Percentiles rank a stretch among this genome's conserved stretches.
Evolutionary conservation across 2,797 vertebrate species (phyloP).

Genomic region (Aratinga solstitialis): DNA sequence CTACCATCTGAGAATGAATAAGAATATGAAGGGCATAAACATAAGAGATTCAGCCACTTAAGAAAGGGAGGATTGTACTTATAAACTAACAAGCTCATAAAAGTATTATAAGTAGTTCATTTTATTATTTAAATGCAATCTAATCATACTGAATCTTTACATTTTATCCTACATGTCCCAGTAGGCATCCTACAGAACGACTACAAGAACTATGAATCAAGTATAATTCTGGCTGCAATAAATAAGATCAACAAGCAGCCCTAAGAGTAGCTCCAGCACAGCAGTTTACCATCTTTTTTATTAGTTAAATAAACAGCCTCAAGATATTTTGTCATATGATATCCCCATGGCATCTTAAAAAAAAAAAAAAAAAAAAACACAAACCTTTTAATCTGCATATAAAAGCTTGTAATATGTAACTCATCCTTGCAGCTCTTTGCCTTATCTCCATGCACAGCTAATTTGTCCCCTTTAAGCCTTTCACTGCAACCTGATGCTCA

Average conservation of each 20-base stretch:
- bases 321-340: constrained; percentile 55
- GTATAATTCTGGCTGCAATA: constrained; percentile 38
- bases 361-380: neutral
- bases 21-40: neutral
- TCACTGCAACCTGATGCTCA: constrained; percentile 52
- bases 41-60: neutral
- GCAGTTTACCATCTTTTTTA: constrained; percentile 55
- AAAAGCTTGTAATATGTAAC: constrained; percentile 33
- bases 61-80: constrained; percentile 39
- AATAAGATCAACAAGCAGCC: constrained; percentile 45
- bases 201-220: constrained; percentile 52
- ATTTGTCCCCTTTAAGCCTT: constrained; percentile 60
- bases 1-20: neutral
- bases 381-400: constrained; percentile 53
- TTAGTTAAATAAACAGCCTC: constrained; percentile 60
- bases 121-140: constrained; percentile 61
- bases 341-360: constrained; percentile 36
- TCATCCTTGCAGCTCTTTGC: constrained; percentile 21
- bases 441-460: constrained; percentile 54
- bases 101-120: constrained; percentile 35
- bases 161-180: neutral
- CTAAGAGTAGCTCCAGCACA: constrained; percentile 31
- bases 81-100: constrained; percentile 37
- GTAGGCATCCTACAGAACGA: constrained; percentile 19
- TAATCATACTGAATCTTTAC: constrained; percentile 30